Evolutionary conservation across 2,888 invertebrate genomes (phyloP).

Genomic region (Thysanoteuthis rhombus): DNA sequence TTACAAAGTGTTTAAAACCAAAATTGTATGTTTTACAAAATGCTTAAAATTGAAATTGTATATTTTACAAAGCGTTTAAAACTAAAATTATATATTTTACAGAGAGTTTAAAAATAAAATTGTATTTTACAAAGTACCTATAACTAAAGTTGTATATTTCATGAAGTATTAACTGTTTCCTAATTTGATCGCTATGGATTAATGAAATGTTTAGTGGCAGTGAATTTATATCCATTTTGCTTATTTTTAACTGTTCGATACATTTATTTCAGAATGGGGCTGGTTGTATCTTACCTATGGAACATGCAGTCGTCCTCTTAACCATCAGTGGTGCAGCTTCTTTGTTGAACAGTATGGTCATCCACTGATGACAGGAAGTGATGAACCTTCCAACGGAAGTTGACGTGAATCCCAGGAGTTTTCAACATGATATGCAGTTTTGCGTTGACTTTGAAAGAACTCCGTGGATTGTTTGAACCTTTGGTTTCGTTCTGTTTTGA

Average conservation of each 20-base stretch:
- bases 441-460: not conserved
- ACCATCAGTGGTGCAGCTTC: not conserved
- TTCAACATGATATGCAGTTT: not conserved
- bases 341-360: not conserved
- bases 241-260: not conserved
- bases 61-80: too few relatives aligned
- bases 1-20: too few relatives aligned
- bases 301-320: not conserved
- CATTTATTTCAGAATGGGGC: not conserved
- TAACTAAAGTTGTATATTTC: too few relatives aligned
- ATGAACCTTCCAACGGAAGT: not conserved
- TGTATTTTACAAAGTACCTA: too few relatives aligned
- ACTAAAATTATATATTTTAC: too few relatives aligned
- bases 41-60: too few relatives aligned
- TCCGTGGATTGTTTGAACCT: not conserved
- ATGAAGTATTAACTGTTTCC: too few relatives aligned
- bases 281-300: not conserved
- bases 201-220: too few relatives aligned
- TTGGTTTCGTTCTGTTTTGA: not conserved
- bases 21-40: too few relatives aligned
- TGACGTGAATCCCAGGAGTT: not conserved
- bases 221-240: not conserved
- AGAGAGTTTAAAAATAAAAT: too few relatives aligned
- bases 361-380: not conserved
- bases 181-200: too few relatives aligned